Evolutionary conservation across 2,888 invertebrate genomes (phyloP).

Genomic region (Osmoderma eremita): DNA sequence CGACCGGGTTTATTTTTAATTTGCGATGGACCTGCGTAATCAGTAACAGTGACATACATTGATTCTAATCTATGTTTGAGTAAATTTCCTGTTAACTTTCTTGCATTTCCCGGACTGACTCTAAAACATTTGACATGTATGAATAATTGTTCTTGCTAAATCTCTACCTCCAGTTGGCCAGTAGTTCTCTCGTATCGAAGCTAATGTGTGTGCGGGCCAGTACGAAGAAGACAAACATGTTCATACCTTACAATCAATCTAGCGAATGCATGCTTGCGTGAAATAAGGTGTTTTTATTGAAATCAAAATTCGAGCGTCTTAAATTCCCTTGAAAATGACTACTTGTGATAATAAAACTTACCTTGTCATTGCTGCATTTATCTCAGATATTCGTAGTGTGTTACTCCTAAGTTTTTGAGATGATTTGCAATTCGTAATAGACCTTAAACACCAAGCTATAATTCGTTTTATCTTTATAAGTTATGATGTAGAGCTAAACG

Average conservation of each 20-base stretch:
- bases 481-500: neutral
- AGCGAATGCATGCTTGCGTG: neutral
- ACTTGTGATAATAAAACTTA: no score
- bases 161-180: slow-evolving; percentile 33
- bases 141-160: slow-evolving; percentile 13
- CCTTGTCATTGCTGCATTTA: no score
- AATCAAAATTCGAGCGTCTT: neutral
- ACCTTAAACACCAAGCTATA: no score
- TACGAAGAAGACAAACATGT: neutral
- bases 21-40: slow-evolving; percentile 46
- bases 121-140: slow-evolving; percentile 40
- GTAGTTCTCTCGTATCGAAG: slow-evolving; percentile 7
- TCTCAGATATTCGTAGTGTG: no score
- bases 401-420: no score
- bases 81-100: slow-evolving; percentile 36
- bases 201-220: neutral
- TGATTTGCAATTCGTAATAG: no score
- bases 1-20: slow-evolving; percentile 3
- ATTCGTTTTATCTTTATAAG: neutral
- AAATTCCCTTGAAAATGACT: neutral
- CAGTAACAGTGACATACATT: slow-evolving; percentile 42
- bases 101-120: slow-evolving; percentile 1
- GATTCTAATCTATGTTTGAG: slow-evolving; percentile 20
- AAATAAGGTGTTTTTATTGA: slow-evolving; percentile 8
- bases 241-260: neutral